Evolutionary conservation across 2,888 invertebrate species (phyloP).

Genomic region (Endomychus coccineus): DNA sequence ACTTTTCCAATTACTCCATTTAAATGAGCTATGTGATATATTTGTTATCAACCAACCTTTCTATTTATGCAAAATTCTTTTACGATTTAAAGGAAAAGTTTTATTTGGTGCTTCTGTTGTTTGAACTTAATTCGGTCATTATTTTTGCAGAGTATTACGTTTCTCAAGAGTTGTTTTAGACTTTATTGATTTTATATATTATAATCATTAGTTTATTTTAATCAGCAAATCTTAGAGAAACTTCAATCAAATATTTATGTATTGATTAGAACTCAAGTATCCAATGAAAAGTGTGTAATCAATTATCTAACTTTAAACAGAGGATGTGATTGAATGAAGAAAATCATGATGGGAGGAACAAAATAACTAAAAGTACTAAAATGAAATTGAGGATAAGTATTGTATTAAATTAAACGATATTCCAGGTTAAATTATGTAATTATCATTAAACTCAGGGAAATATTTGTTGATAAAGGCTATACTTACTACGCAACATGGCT

Average conservation of each 20-base stretch:
- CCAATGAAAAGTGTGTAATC: conserved; percentile 13
- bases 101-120: conserved; percentile 17
- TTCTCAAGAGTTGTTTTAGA: too few relatives aligned
- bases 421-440: conserved; percentile 10
- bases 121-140: conserved; percentile 11
- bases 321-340: too few relatives aligned
- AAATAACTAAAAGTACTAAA: conserved; percentile 13
- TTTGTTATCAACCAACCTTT: conserved; percentile 21
- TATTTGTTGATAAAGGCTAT: too few relatives aligned
- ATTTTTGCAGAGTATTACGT: too few relatives aligned
- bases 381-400: conserved; percentile 13
- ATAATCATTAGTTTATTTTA: conserved; percentile 15
- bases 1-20: conserved; percentile 4
- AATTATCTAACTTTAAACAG: too few relatives aligned
- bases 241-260: conserved; percentile 13
- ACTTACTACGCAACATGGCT: too few relatives aligned
- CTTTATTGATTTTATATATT: conserved; percentile 10
- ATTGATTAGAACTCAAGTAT: conserved; percentile 6
- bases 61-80: too few relatives aligned
- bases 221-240: conserved; percentile 11
- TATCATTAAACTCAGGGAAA: conserved; percentile 17
- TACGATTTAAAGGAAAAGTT: conserved; percentile 13
- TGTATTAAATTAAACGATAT: conserved; percentile 11
- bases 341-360: too few relatives aligned
- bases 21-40: conserved; percentile 10